These are phyloP conservation scores for Harpagoxenus sublaevis DNA, from an alignment of 2,888 invertebrate genomes.

Conservation along the genomic window DNA sequence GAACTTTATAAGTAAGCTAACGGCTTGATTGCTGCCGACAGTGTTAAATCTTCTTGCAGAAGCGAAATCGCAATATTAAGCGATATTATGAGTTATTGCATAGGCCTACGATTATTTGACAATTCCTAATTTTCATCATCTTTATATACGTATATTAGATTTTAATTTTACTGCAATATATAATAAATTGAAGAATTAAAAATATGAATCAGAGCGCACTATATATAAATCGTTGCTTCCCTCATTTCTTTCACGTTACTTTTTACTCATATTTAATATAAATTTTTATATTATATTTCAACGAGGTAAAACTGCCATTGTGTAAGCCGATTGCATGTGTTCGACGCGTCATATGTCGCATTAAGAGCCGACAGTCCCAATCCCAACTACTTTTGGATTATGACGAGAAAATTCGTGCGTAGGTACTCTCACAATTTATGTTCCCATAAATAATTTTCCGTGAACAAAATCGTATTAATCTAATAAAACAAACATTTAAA, in stretches of 20 bases:
- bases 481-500: neutral
- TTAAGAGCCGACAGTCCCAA: constrained; percentile 21
- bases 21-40: constrained; percentile 46
- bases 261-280: constrained; percentile 1
- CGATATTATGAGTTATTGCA: neutral
- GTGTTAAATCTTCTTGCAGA: constrained; percentile 25
- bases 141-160: neutral
- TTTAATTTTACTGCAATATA: neutral
- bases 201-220: neutral
- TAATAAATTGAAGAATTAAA: neutral
- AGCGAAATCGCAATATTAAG: neutral
- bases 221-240: neutral
- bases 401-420: constrained; percentile 20
- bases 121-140: neutral
- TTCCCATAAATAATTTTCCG: constrained; percentile 22
- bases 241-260: neutral
- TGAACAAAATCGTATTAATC: neutral
- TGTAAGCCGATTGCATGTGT: neutral
- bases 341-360: constrained; percentile 37
- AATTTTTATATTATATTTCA: constrained; percentile 13
- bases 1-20: constrained; percentile 52
- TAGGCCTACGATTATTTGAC: neutral
- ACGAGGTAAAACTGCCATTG: neutral
- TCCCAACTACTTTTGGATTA: constrained; percentile 38
- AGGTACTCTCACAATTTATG: neutral